These are phyloP conservation scores for Octonoba sinensis DNA, from an alignment of 2,888 invertebrate species.

Conservation along the genomic window DNA sequence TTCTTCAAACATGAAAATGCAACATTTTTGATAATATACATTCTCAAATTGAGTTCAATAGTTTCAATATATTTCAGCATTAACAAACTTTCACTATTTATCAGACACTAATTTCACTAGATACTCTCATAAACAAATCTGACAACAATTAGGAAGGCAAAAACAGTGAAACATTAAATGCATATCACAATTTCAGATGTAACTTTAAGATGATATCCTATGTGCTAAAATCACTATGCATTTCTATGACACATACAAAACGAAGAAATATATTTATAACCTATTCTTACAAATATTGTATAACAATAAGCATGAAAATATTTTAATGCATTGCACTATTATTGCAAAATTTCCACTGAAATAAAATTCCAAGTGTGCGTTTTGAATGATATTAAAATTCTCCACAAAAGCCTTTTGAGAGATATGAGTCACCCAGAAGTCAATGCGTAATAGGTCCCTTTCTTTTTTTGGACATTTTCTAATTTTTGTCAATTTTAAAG, in stretches of 20 bases:
- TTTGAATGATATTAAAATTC: slow-evolving; percentile 50
- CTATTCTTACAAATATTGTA: slow-evolving; percentile 25
- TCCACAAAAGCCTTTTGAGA: slow-evolving; percentile 17
- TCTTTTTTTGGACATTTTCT: no score
- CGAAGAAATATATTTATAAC: slow-evolving; percentile 17
- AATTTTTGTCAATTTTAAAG: no score
- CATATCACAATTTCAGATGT: slow-evolving; percentile 21
- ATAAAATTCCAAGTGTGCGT: slow-evolving; percentile 16
- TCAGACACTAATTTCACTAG: slow-evolving; percentile 13
- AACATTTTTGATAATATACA: slow-evolving; percentile 36
- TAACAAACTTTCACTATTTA: slow-evolving; percentile 19
- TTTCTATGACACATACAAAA: slow-evolving; percentile 21
- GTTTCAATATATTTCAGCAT: slow-evolving; percentile 9
- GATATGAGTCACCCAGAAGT: not conserved
- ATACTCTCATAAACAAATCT: slow-evolving; percentile 27
- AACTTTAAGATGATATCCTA: slow-evolving; percentile 19
- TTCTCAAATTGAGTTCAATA: not conserved
- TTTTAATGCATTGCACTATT: slow-evolving; percentile 10
- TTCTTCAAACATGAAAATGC: slow-evolving; percentile 31
- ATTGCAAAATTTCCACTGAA: not conserved
- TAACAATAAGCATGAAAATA: slow-evolving; percentile 30
- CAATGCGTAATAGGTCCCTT: no score
- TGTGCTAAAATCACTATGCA: not conserved
- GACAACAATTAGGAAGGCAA: slow-evolving; percentile 26
- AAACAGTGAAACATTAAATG: slow-evolving; percentile 34